phyloP scores from a whole-genome alignment of 1,140 invertebrate genomes.

The Megathymus violae region DNA sequence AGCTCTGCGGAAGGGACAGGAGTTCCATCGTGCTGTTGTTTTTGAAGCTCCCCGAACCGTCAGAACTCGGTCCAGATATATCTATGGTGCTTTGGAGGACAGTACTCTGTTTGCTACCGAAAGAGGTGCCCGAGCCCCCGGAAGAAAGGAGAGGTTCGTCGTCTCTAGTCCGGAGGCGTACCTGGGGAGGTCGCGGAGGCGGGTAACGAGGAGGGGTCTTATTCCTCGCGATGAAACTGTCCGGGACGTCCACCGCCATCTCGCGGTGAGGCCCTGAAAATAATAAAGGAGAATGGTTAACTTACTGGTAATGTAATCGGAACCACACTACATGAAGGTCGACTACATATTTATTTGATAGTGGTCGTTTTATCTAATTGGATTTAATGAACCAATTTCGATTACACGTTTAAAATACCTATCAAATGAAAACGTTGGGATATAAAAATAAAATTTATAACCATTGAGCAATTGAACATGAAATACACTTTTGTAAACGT shows the following conservation, averaged over 20 bases:
- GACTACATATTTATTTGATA: not conserved
- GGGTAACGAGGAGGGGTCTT: conserved; percentile 97
- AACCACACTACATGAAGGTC: conserved; percentile 4
- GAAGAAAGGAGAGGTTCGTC: conserved; percentile 73
- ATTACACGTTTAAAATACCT: not conserved
- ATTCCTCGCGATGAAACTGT: conserved; percentile 95
- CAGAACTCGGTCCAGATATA: conserved; percentile 67
- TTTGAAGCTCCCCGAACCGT: conserved; percentile 71
- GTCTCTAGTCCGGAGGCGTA: conserved; percentile 77
- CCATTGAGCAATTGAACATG: no score
- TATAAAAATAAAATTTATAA: no score
- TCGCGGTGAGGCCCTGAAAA: conserved; percentile 93
- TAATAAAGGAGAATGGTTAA: conserved; percentile 22
- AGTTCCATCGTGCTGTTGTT: conserved; percentile 79
- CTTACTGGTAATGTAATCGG: not conserved
- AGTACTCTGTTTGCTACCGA: conserved; percentile 75
- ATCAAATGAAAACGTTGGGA: no score
- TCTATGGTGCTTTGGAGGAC: conserved; percentile 64
- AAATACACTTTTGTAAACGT: no score
- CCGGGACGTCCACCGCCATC: conserved; percentile 99
- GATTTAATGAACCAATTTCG: not conserved
- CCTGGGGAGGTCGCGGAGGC: conserved; percentile 87
- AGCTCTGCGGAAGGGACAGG: conserved; percentile 75
- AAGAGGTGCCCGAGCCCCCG: conserved; percentile 74
- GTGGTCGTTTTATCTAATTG: not conserved